phyloP scores from a whole-genome alignment of 2,888 invertebrate species.

The Germaria angustata region DNA sequence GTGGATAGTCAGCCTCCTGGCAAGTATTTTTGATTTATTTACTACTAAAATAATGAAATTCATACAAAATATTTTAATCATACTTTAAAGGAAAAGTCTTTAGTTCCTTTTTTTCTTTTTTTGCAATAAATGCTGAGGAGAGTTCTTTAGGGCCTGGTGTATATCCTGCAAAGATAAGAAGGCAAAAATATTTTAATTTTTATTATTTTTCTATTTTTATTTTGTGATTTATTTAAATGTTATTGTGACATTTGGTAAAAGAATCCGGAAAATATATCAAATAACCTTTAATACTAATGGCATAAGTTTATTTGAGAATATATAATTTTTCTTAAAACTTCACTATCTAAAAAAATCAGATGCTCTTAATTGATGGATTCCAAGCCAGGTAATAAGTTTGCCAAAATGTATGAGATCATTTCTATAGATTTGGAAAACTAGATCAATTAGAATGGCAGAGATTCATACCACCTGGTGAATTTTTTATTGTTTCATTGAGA shows the following conservation, averaged over 20 bases:
- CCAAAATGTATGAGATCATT: too few relatives aligned
- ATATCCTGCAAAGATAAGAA: constrained; percentile 54
- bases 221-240: constrained; percentile 13
- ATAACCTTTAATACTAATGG: too few relatives aligned
- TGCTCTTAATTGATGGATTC: too few relatives aligned
- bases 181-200: constrained; percentile 37
- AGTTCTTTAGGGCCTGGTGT: background rate
- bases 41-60: constrained; percentile 44
- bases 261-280: too few relatives aligned
- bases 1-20: constrained; percentile 48
- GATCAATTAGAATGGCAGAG: too few relatives aligned
- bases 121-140: background rate
- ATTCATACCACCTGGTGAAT: too few relatives aligned
- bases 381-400: too few relatives aligned
- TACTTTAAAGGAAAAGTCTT: constrained; percentile 37
- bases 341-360: too few relatives aligned
- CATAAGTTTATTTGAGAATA: too few relatives aligned
- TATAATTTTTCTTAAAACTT: too few relatives aligned
- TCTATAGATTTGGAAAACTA: too few relatives aligned
- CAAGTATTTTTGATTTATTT: constrained; percentile 64
- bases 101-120: background rate
- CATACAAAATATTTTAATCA: constrained; percentile 49
- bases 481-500: too few relatives aligned
- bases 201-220: constrained; percentile 44
- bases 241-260: background rate